Conservation (phyloP, 2,797 vertebrate genomes). For the Sebastes trivittatus region DNA sequence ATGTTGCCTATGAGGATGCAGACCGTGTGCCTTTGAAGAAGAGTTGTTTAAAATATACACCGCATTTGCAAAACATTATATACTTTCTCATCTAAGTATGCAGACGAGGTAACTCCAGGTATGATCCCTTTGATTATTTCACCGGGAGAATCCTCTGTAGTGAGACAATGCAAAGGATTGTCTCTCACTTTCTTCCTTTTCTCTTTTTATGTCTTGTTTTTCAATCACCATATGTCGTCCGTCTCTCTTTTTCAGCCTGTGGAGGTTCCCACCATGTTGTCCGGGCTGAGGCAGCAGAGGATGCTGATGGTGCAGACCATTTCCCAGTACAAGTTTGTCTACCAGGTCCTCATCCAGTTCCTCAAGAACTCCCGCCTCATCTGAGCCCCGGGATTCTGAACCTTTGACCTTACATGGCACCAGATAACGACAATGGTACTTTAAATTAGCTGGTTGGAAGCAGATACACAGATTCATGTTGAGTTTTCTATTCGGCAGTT, state of each 20-base stretch:
- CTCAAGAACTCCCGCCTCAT: conserved; percentile 97
- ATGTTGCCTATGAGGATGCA: neutral
- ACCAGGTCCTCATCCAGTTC: conserved; percentile 96
- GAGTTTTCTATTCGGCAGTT: conserved; percentile 15
- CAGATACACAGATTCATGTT: conserved; percentile 18
- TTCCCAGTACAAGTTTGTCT: conserved; percentile 96
- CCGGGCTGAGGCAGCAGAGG: conserved; percentile 90
- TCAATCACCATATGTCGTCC: accelerated
- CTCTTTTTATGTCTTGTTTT: neutral
- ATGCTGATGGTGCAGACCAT: conserved; percentile 98
- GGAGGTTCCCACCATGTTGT: conserved; percentile 93
- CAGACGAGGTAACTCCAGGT: neutral
- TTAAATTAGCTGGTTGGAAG: conserved; percentile 2
- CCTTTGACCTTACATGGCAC: neutral
- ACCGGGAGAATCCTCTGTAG: neutral
- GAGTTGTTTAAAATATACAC: neutral
- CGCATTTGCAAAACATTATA: neutral
- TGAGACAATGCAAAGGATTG: neutral
- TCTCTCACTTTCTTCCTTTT: neutral
- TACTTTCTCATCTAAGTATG: neutral
- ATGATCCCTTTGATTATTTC: neutral
- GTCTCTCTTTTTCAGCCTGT: conserved; percentile 81
- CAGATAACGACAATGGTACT: conserved; percentile 28
- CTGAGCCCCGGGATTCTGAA: conserved; percentile 67
- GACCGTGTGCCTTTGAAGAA: neutral